phyloP scores from a whole-genome alignment of 2,797 vertebrate genomes.

The Dromococcyx pavoninus region DNA sequence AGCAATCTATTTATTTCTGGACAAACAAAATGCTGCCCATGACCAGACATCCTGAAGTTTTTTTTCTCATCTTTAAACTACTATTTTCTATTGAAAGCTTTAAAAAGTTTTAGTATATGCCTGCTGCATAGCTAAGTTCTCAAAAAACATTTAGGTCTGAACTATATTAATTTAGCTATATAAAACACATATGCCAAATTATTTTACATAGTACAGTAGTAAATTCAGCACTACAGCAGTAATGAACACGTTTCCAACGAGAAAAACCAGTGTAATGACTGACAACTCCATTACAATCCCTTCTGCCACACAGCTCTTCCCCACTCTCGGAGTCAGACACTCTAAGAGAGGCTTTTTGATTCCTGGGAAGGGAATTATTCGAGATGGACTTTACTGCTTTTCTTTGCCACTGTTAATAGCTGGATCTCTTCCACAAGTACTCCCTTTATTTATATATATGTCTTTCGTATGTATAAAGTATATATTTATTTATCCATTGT shows the following conservation, averaged over 20 bases:
- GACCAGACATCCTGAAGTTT: not conserved
- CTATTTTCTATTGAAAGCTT: not conserved
- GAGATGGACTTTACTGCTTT: not conserved
- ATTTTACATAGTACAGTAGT: not conserved
- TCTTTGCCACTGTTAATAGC: not conserved
- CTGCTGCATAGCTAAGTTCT: not conserved
- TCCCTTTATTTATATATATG: not conserved
- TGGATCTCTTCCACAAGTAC: not conserved
- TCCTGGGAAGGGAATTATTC: not conserved
- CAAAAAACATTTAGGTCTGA: not conserved
- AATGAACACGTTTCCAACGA: not conserved
- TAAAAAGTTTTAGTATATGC: not conserved
- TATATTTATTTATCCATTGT: not conserved
- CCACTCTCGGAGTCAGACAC: not conserved
- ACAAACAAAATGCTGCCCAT: not conserved
- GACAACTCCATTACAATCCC: not conserved
- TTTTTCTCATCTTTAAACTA: not conserved
- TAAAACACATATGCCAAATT: not conserved
- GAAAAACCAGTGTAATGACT: not conserved
- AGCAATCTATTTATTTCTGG: not conserved
- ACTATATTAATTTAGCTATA: conserved; percentile 3
- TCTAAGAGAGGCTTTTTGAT: not conserved
- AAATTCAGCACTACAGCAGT: not conserved
- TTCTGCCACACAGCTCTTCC: not conserved
- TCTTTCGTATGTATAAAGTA: not conserved